A percentile compares a stretch with the other conserved stretches of the same genome.
phyloP scores from a whole-genome alignment of 2,113 vertebrate genomes.

The Corythornis vintsioides region DNA sequence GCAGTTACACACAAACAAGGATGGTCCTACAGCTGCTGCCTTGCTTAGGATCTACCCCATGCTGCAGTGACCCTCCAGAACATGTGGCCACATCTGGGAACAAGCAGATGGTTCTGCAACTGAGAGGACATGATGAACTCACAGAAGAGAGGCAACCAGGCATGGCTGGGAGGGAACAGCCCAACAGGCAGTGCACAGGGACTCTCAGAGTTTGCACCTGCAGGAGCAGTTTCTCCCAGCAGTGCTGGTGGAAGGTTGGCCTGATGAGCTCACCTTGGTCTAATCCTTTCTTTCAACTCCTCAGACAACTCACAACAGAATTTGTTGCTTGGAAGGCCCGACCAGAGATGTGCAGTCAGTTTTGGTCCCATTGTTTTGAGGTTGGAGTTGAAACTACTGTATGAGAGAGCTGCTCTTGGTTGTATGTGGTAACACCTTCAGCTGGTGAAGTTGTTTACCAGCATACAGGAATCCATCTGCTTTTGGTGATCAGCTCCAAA shows the following conservation, averaged over 20 bases:
- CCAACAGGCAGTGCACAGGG: rapidly evolving
- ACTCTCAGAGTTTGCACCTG: not conserved
- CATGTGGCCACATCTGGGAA: not conserved
- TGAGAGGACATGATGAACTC: rapidly evolving
- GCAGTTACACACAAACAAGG: not conserved
- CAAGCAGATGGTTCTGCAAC: not conserved
- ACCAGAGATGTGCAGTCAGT: not conserved
- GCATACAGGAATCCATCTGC: not conserved
- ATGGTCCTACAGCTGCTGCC: not conserved
- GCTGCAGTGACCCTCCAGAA: not conserved
- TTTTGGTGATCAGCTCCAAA: not conserved
- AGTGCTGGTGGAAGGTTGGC: not conserved
- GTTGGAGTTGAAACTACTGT: not conserved
- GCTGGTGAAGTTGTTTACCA: not conserved
- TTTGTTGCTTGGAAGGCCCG: not conserved
- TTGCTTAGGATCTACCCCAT: not conserved
- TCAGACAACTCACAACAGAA: rapidly evolving
- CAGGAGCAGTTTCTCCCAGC: not conserved
- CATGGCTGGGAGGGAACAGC: not conserved
- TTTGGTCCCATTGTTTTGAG: not conserved
- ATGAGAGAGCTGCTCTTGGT: not conserved
- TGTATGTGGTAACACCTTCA: not conserved
- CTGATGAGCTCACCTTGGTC: not conserved
- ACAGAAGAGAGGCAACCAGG: not conserved
- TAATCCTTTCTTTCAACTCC: not conserved